Evolutionary conservation across 2,888 invertebrate species (phyloP).

Genomic region (Drosophila crucigera): DNA sequence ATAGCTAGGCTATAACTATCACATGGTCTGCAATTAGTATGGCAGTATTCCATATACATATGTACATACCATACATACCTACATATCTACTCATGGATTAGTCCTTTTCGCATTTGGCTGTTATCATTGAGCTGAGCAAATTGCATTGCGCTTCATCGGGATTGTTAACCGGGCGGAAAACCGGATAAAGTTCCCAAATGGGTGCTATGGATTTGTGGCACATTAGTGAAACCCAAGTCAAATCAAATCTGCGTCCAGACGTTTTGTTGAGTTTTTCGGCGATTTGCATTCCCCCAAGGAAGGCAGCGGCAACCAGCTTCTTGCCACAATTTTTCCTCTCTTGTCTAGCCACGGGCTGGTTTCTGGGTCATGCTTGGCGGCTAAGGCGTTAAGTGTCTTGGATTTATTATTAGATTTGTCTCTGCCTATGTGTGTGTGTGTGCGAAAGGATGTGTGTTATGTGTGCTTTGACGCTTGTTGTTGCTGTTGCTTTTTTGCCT

Average conservation of each 20-base stretch:
- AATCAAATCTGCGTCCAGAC: conserved; percentile 56
- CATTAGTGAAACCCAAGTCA: conserved; percentile 53
- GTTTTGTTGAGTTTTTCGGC: conserved; percentile 65
- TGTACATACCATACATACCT: neutral
- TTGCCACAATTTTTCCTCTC: conserved; percentile 13
- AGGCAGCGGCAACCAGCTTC: conserved; percentile 33
- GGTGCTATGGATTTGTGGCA: conserved; percentile 67
- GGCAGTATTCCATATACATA: neutral
- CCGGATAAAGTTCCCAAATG: conserved; percentile 49
- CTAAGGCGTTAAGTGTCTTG: conserved; percentile 80
- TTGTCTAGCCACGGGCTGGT: conserved; percentile 35
- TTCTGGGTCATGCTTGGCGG: conserved; percentile 78
- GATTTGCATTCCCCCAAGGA: conserved; percentile 72
- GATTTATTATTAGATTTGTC: conserved; percentile 81
- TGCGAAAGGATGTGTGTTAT: conserved; percentile 63
- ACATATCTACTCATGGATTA: neutral
- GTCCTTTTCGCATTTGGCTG: neutral
- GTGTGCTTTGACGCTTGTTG: conserved; percentile 65
- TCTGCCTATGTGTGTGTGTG: conserved; percentile 38
- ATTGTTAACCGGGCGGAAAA: conserved; percentile 14
- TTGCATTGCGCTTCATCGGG: conserved; percentile 25
- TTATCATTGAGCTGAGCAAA: conserved; percentile 18
- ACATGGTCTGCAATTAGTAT: neutral
- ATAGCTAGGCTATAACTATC: neutral
- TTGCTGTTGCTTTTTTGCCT: conserved; percentile 27